Percentiles rank a stretch among this genome's conserved stretches.
Conservation (phyloP, 1,140 invertebrate genomes). For the Rhagoletis pomonella region DNA sequence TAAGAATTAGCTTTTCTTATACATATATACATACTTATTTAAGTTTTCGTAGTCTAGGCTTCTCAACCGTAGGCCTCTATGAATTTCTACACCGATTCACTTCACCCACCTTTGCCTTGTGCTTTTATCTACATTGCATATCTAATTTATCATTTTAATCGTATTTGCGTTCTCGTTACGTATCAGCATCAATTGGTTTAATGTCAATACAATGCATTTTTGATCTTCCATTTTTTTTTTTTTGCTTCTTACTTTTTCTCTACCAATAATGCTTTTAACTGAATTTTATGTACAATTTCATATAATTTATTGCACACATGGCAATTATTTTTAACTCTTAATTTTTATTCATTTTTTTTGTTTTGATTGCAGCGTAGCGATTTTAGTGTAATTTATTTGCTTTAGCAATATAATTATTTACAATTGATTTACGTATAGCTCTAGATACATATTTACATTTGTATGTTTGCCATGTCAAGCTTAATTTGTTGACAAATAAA, state of each 20-base stretch:
- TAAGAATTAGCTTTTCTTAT: no score
- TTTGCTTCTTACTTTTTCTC: not conserved
- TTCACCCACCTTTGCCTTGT: not conserved
- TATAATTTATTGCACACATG: constrained; percentile 19
- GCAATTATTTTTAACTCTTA: constrained; percentile 6
- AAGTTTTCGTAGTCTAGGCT: not conserved
- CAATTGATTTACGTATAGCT: not conserved
- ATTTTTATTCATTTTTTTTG: not conserved
- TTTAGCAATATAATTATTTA: constrained; percentile 16
- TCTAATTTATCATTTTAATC: not conserved
- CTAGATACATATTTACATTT: not conserved
- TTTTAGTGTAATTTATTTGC: not conserved
- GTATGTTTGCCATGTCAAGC: not conserved
- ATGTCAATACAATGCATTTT: not conserved
- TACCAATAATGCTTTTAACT: not conserved
- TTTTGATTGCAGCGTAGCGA: constrained; percentile 17
- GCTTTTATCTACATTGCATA: constrained; percentile 35
- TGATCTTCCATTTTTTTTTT: not conserved
- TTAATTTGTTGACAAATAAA: no score
- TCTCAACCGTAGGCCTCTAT: not conserved
- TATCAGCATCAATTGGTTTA: not conserved
- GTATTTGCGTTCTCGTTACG: not conserved
- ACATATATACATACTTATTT: no score
- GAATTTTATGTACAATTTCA: not conserved
- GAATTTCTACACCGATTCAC: no score